These are phyloP conservation scores for Sorex fumeus DNA, from an alignment of 2,113 vertebrate species.

Conservation along the genomic window DNA sequence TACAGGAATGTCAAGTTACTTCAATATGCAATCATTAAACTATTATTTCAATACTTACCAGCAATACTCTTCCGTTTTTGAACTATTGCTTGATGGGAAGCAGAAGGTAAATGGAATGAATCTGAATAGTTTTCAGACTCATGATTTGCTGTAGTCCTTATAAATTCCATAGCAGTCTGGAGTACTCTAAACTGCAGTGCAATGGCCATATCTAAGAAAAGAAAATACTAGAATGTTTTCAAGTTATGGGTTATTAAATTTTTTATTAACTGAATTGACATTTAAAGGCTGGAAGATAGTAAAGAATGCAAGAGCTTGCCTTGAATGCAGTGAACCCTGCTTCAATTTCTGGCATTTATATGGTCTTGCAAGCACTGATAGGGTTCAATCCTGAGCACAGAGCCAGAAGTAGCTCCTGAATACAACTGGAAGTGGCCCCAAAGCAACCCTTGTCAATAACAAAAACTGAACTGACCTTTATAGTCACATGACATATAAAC, in stretches of 20 bases:
- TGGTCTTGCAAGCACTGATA: too few relatives aligned
- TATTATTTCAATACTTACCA: slow-evolving; percentile 88
- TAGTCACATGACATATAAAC: background rate
- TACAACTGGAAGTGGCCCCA: too few relatives aligned
- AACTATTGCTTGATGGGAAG: slow-evolving; percentile 89
- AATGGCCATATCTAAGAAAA: slow-evolving; percentile 94
- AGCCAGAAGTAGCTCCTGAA: too few relatives aligned
- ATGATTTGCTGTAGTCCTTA: slow-evolving; percentile 95
- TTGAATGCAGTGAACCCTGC: too few relatives aligned
- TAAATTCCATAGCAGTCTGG: slow-evolving; percentile 96
- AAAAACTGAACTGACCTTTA: background rate
- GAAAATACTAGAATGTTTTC: slow-evolving; percentile 54
- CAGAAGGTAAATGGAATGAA: slow-evolving; percentile 83
- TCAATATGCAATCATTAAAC: background rate
- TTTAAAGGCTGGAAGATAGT: background rate
- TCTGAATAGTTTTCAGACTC: slow-evolving; percentile 90
- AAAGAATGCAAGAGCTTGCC: too few relatives aligned
- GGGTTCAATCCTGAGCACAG: too few relatives aligned
- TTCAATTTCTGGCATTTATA: too few relatives aligned
- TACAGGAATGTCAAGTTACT: background rate
- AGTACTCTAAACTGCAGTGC: slow-evolving; percentile 96
- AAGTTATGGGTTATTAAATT: slow-evolving; percentile 24
- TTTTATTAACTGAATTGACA: background rate
- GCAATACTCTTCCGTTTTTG: slow-evolving; percentile 96
- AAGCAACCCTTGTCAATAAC: too few relatives aligned